phyloP scores from a whole-genome alignment of 2,113 vertebrate genomes.

The Ahaetulla prasina region DNA sequence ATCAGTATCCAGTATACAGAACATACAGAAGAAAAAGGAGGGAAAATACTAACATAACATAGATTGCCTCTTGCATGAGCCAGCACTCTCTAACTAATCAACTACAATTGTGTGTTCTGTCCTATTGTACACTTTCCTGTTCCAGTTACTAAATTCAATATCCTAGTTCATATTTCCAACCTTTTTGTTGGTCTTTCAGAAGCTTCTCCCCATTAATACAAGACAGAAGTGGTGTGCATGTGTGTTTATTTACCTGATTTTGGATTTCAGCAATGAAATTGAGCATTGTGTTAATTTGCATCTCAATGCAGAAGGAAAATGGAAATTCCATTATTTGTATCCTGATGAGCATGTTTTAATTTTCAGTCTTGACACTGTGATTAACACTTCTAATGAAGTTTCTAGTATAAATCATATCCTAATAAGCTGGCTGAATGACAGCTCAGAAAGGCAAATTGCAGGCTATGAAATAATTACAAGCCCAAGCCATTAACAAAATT shows the following conservation, averaged over 20 bases:
- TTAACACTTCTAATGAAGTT: constrained; percentile 9
- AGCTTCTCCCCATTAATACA: background rate
- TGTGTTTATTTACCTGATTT: background rate
- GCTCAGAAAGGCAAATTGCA: constrained; percentile 18
- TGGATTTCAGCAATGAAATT: background rate
- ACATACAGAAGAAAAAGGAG: background rate
- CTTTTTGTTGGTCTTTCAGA: background rate
- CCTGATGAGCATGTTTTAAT: constrained; percentile 27
- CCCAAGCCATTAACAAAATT: constrained; percentile 12
- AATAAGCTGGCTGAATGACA: background rate
- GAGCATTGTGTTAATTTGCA: background rate
- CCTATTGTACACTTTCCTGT: background rate
- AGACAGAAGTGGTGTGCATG: background rate
- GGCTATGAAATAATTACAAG: constrained; percentile 27
- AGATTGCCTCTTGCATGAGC: background rate
- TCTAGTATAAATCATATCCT: constrained; percentile 19
- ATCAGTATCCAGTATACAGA: background rate
- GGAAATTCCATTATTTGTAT: background rate
- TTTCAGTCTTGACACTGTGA: constrained; percentile 18
- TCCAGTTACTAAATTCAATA: background rate
- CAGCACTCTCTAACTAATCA: background rate
- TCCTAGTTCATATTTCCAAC: background rate
- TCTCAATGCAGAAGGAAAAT: constrained; percentile 1
- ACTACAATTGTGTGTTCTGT: background rate
- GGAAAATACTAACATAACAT: background rate